These are phyloP conservation scores for Beris morrisii DNA, from an alignment of 2,888 invertebrate species.

Conservation along the genomic window DNA sequence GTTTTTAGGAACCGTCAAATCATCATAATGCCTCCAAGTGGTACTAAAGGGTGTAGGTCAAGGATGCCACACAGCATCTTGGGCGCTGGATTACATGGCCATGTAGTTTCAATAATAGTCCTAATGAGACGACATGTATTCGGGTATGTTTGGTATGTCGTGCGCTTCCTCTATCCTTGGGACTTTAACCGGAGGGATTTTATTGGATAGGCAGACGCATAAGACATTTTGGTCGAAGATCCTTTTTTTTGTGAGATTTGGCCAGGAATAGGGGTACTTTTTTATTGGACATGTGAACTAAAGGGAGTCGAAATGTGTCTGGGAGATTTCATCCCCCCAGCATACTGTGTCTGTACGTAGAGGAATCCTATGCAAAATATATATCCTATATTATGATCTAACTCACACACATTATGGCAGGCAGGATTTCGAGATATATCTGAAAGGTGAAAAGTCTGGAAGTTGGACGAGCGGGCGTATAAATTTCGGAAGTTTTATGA, in stretches of 20 bases:
- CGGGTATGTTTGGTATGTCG: background rate
- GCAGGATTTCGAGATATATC: too few species aligned
- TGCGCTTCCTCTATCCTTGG: background rate
- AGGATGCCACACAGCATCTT: conserved; percentile 15
- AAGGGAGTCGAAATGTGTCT: too few species aligned
- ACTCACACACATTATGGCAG: too few species aligned
- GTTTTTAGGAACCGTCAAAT: conserved; percentile 18
- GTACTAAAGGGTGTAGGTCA: conserved; percentile 27
- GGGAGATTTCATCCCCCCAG: too few species aligned
- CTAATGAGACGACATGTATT: conserved; percentile 18
- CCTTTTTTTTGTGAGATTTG: background rate
- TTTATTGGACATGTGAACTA: too few species aligned
- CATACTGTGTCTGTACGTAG: too few species aligned
- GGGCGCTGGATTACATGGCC: conserved; percentile 11
- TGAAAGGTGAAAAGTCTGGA: too few species aligned
- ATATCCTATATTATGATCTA: too few species aligned
- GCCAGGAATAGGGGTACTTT: background rate
- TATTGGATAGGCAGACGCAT: conserved; percentile 24
- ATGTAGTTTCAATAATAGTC: conserved; percentile 28
- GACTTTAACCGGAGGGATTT: conserved; percentile 19
- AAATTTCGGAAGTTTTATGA: too few species aligned
- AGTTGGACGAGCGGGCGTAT: too few species aligned
- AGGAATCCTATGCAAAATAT: too few species aligned
- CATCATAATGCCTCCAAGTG: conserved; percentile 28
- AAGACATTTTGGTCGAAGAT: conserved; percentile 13